Evolutionary conservation across 2,888 invertebrate species (phyloP).

Genomic region (Tribolium freemani): DNA sequence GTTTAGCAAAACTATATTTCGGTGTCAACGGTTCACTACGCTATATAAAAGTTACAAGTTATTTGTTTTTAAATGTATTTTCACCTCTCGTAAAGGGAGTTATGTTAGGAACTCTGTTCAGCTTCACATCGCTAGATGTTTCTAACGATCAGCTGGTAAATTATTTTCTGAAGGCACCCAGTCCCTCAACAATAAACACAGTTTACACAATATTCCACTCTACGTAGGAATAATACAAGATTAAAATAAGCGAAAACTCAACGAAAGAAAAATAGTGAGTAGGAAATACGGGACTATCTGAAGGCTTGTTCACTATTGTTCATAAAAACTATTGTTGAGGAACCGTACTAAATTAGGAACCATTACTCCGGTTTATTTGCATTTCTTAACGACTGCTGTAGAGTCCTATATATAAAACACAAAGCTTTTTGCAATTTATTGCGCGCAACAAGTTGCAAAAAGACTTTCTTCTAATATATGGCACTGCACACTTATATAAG

Average conservation of each 20-base stretch:
- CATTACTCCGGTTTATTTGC: slow-evolving; percentile 67
- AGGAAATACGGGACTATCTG: slow-evolving; percentile 33
- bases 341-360: slow-evolving; percentile 68
- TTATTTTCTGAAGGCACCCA: slow-evolving; percentile 68
- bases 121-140: slow-evolving; percentile 56
- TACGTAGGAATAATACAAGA: slow-evolving; percentile 35
- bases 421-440: slow-evolving; percentile 45
- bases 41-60: slow-evolving; percentile 67
- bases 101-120: slow-evolving; percentile 68
- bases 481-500: slow-evolving; percentile 64
- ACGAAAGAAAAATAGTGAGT: slow-evolving; percentile 21
- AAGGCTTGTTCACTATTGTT: slow-evolving; percentile 38
- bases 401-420: slow-evolving; percentile 57
- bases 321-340: slow-evolving; percentile 65
- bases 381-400: slow-evolving; percentile 64
- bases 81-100: slow-evolving; percentile 65
- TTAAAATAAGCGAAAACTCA: not conserved
- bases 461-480: slow-evolving; percentile 56
- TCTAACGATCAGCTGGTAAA: slow-evolving; percentile 57
- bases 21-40: slow-evolving; percentile 65
- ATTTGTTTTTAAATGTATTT: slow-evolving; percentile 61
- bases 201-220: slow-evolving; percentile 50
- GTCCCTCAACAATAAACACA: slow-evolving; percentile 68
- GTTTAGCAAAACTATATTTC: slow-evolving; percentile 67
- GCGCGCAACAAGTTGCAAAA: slow-evolving; percentile 45